Conservation (phyloP, 2,113 vertebrate genomes). For the Hippocampus zosterae region DNA sequence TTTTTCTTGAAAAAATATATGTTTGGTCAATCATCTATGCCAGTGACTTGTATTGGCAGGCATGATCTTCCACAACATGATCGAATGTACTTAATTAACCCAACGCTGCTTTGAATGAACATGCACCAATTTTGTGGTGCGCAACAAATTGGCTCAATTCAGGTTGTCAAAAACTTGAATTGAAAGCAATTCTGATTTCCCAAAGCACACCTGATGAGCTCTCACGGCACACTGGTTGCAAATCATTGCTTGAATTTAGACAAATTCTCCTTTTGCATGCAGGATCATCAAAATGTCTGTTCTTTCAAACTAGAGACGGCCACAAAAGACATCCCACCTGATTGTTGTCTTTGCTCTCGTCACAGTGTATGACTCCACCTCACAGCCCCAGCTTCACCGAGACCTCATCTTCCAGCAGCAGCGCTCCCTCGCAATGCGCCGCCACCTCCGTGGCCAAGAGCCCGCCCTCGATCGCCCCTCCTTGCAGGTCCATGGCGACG, state of each 20-base stretch:
- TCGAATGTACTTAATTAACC: no score
- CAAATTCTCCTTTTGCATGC: neutral
- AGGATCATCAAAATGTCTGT: neutral
- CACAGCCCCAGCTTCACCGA: slow-evolving; percentile 91
- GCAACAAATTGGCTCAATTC: no score
- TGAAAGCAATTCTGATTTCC: neutral
- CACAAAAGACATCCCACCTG: neutral
- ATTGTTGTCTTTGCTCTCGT: slow-evolving; percentile 3
- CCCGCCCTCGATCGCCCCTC: slow-evolving; percentile 20
- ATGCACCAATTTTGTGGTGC: no score
- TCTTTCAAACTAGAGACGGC: slow-evolving; percentile 3
- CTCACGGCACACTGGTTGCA: no score
- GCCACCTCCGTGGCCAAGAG: slow-evolving; percentile 38
- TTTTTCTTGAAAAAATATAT: no score
- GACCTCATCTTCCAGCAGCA: slow-evolving; percentile 55
- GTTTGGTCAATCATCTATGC: no score
- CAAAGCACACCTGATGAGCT: no score
- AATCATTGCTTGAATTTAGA: no score
- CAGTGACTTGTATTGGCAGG: no score
- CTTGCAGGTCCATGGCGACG: slow-evolving; percentile 81
- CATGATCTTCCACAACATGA: no score
- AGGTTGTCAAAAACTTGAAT: no score
- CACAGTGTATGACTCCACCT: slow-evolving; percentile 95
- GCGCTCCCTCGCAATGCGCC: slow-evolving; percentile 31
- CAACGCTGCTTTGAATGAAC: no score